These are phyloP conservation scores for Calyptommatus sinebrachiatus DNA, from an alignment of 2,113 vertebrate genomes.

Conservation along the genomic window DNA sequence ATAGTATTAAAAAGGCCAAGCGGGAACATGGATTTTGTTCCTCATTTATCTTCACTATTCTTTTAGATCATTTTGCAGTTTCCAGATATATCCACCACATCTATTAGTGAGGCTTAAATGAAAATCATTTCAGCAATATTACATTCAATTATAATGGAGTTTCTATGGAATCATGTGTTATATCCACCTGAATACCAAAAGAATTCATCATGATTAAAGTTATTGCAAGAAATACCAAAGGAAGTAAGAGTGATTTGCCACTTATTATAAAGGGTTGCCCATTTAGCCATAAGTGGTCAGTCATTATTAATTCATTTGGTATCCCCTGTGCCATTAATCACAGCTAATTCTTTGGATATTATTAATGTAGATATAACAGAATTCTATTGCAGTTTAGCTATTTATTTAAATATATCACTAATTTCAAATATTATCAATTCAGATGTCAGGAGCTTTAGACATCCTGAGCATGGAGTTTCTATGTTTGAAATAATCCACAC, in stretches of 20 bases:
- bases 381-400: slow-evolving; percentile 57
- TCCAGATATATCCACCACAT: background rate
- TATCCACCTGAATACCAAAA: slow-evolving; percentile 60
- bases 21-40: background rate
- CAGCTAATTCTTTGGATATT: slow-evolving; percentile 56
- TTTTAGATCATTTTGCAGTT: background rate
- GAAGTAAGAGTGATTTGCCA: slow-evolving; percentile 60
- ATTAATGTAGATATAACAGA: slow-evolving; percentile 58
- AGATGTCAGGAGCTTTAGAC: slow-evolving; percentile 38
- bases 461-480: slow-evolving; percentile 12
- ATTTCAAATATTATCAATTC: slow-evolving; percentile 57
- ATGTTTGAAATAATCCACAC: background rate
- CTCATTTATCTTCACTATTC: slow-evolving; percentile 1
- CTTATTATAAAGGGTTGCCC: slow-evolving; percentile 65
- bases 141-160: slow-evolving; percentile 47
- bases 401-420: slow-evolving; percentile 66
- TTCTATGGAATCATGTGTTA: slow-evolving; percentile 52
- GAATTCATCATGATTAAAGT: slow-evolving; percentile 63
- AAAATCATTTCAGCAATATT: slow-evolving; percentile 39
- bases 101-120: slow-evolving; percentile 31
- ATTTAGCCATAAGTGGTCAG: slow-evolving; percentile 56
- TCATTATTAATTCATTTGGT: slow-evolving; percentile 64
- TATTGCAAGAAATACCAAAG: slow-evolving; percentile 56
- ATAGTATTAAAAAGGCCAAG: background rate
- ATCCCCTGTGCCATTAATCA: slow-evolving; percentile 60